Evolutionary conservation across 2,797 vertebrate genomes (phyloP).

Genomic region (Bryconaethiops microstoma): DNA sequence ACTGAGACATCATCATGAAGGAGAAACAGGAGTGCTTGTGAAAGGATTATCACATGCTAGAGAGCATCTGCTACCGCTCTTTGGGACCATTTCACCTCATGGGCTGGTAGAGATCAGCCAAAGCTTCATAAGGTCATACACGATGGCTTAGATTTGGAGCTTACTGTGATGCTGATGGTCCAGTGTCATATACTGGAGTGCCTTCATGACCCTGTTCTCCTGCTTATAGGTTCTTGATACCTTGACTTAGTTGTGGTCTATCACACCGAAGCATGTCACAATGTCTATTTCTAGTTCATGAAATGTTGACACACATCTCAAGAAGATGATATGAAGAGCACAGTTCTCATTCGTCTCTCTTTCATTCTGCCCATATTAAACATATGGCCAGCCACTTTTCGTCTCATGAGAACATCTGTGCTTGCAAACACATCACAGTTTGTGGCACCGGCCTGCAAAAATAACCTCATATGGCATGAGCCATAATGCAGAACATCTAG

Average conservation of each 20-base stretch:
- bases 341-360: background rate
- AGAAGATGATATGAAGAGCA: constrained; percentile 14
- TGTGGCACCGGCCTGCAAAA: constrained; percentile 54
- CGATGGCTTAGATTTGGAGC: background rate
- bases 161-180: background rate
- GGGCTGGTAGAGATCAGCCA: background rate
- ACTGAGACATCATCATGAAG: background rate
- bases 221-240: constrained; percentile 40
- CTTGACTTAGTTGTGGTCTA: background rate
- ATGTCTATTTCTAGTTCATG: constrained; percentile 25
- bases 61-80: background rate
- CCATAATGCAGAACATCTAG: constrained; percentile 54
- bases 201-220: constrained; percentile 11
- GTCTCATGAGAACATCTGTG: constrained; percentile 57
- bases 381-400: constrained; percentile 41
- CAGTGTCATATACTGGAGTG: constrained; percentile 3
- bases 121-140: constrained; percentile 17
- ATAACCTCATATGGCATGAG: constrained; percentile 57
- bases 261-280: constrained; percentile 13
- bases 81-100: background rate
- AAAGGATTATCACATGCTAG: background rate
- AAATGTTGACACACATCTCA: constrained; percentile 38
- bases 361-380: constrained; percentile 36
- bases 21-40: background rate
- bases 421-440: constrained; percentile 38